Percentiles rank a stretch among this genome's conserved stretches.
Conservation (phyloP, 2,888 invertebrate genomes). For the Erebia epiphron region DNA sequence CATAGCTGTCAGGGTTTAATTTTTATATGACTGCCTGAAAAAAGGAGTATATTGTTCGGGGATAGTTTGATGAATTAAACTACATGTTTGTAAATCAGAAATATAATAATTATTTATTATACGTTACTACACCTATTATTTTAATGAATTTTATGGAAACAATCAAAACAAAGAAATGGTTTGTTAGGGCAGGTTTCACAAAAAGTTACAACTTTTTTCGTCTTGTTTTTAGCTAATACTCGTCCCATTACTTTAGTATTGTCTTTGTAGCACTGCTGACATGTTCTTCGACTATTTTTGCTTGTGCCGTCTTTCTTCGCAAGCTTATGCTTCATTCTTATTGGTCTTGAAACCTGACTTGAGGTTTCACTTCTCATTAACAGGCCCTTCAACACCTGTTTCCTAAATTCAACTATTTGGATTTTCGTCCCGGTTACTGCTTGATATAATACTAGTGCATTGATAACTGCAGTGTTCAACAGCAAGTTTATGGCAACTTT, state of each 20-base stretch:
- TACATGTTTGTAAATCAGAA: conserved; percentile 1
- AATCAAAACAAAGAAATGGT: conserved; percentile 6
- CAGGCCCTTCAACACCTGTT: conserved; percentile 36
- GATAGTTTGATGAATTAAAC: conserved; percentile 6
- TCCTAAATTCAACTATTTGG: conserved; percentile 35
- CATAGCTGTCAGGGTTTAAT: conserved; percentile 3
- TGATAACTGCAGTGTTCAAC: conserved; percentile 37
- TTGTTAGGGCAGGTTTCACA: conserved; percentile 6
- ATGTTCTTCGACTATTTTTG: too few relatives aligned
- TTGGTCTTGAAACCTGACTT: too few relatives aligned
- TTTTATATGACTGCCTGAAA: too few relatives aligned
- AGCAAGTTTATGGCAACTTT: conserved; percentile 41
- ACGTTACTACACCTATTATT: not conserved
- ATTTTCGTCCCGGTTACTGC: conserved; percentile 37
- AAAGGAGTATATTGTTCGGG: too few relatives aligned
- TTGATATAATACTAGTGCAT: conserved; percentile 40
- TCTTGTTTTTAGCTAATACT: conserved; percentile 3
- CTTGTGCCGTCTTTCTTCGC: too few relatives aligned
- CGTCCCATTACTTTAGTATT: too few relatives aligned
- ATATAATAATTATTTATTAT: not conserved
- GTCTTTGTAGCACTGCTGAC: too few relatives aligned
- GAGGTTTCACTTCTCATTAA: too few relatives aligned
- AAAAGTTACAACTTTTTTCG: not conserved
- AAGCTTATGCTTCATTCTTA: too few relatives aligned
- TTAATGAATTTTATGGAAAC: conserved; percentile 7